Percentiles rank a stretch among this genome's conserved stretches.
Conservation (phyloP, 2,797 vertebrate genomes). For the Melanogrammus aeglefinus region DNA sequence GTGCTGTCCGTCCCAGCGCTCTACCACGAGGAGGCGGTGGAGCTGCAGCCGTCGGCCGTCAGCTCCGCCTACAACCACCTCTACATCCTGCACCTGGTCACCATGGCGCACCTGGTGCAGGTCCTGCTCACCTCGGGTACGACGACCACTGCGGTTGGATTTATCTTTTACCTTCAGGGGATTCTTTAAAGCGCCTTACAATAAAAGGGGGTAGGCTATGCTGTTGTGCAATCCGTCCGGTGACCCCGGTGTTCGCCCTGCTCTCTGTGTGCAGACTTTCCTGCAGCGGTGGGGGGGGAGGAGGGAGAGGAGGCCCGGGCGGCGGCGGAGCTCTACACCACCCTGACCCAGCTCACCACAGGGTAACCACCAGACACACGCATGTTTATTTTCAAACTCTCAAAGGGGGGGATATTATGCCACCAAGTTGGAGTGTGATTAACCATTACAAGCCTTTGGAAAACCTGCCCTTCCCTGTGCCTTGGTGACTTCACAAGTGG, state of each 20-base stretch:
- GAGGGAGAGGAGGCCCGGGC: constrained; percentile 69
- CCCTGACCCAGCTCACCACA: constrained; percentile 64
- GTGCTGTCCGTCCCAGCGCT: constrained; percentile 89
- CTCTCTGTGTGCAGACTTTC: constrained; percentile 57
- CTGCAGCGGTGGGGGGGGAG: constrained; percentile 52
- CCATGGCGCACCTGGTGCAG: constrained; percentile 91
- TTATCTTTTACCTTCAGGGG: too few species aligned
- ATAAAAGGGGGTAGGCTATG: too few species aligned
- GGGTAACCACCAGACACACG: constrained; percentile 51
- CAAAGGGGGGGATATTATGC: too few species aligned
- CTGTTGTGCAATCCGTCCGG: background rate
- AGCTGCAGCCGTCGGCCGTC: constrained; percentile 87
- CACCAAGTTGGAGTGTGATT: too few species aligned
- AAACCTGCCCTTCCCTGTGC: too few species aligned
- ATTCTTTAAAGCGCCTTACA: too few species aligned
- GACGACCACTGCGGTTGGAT: background rate
- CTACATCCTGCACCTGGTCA: constrained; percentile 90
- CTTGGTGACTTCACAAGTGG: too few species aligned
- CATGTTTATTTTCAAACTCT: background rate
- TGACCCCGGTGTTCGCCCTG: background rate
- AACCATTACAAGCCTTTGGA: too few species aligned
- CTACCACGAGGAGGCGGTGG: constrained; percentile 90
- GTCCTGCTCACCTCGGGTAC: constrained; percentile 79
- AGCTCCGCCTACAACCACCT: constrained; percentile 92
- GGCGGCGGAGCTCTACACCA: constrained; percentile 64